A percentile compares a stretch with the other conserved stretches of the same genome.
Conservation (phyloP, 30 jellyfish, hydroid and myxozoan species). For the Rhopilema esculentum region DNA sequence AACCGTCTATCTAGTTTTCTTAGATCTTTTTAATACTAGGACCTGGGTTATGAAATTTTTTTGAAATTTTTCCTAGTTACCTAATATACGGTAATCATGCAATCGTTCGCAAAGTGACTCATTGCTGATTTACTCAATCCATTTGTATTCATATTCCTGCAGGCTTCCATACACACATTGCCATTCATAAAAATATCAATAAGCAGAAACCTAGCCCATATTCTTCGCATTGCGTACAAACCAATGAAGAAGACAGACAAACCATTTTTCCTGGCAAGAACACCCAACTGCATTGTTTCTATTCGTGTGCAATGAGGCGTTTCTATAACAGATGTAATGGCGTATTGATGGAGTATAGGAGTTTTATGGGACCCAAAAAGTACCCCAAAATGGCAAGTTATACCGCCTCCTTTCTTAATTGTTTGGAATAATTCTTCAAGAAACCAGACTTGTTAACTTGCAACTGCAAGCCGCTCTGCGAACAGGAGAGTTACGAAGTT, state of each 20-base stretch:
- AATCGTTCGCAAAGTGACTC: too few relatives aligned
- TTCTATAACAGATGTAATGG: slow-evolving; percentile 6
- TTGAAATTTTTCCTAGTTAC: too few relatives aligned
- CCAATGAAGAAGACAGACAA: not conserved
- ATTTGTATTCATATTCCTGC: not conserved
- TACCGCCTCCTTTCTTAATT: not conserved
- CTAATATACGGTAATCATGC: not conserved
- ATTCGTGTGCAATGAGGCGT: slow-evolving; percentile 2
- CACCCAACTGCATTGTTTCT: not conserved
- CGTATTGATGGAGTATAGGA: not conserved
- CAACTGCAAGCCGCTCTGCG: too few relatives aligned
- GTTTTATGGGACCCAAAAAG: not conserved
- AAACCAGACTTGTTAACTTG: too few relatives aligned
- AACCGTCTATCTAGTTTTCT: too few relatives aligned
- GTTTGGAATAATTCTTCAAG: too few relatives aligned
- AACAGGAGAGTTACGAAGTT: too few relatives aligned
- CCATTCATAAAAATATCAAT: not conserved
- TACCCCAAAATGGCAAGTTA: not conserved
- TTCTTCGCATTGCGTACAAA: not conserved
- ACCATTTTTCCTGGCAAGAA: slow-evolving; percentile 13
- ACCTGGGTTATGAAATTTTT: too few relatives aligned
- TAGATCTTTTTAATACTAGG: too few relatives aligned
- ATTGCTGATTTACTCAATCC: not conserved
- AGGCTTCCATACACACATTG: slow-evolving; percentile 14
- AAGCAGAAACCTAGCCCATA: slow-evolving; percentile 12